These are phyloP conservation scores for Sapajus apella DNA, from an alignment of 2,113 vertebrate species.

Conservation along the genomic window DNA sequence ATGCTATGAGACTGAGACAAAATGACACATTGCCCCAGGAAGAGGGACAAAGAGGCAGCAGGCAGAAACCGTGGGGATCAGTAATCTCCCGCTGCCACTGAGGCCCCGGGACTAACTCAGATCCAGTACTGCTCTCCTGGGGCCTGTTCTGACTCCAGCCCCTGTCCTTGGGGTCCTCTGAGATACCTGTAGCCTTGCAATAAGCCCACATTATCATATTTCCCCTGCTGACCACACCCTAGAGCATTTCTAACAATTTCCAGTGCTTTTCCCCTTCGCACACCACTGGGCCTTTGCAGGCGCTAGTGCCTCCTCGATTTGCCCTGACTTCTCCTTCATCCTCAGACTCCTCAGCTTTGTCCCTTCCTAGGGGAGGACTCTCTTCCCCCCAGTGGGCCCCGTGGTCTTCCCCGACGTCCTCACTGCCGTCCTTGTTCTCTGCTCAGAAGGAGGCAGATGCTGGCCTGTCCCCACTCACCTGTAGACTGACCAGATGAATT, in stretches of 20 bases:
- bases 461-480: background rate
- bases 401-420: background rate
- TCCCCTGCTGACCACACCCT: background rate
- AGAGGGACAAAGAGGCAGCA: background rate
- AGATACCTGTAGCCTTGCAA: background rate
- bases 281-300: background rate
- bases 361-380: background rate
- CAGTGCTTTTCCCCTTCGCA: background rate
- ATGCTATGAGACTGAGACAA: background rate
- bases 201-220: background rate
- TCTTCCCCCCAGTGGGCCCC: background rate
- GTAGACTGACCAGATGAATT: background rate
- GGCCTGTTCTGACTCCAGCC: background rate
- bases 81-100: rapidly evolving
- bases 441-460: background rate
- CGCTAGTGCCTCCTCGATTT: background rate
- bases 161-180: background rate
- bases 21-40: rapidly evolving
- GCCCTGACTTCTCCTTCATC: background rate
- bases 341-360: background rate
- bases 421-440: background rate
- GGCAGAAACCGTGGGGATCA: background rate
- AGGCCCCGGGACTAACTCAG: background rate
- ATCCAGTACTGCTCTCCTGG: background rate
- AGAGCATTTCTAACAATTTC: background rate